A percentile compares a stretch with the other conserved stretches of the same genome.
Evolutionary conservation across 2,113 vertebrate species (phyloP).

Genomic region (Telmatochromis brachygnathus): DNA sequence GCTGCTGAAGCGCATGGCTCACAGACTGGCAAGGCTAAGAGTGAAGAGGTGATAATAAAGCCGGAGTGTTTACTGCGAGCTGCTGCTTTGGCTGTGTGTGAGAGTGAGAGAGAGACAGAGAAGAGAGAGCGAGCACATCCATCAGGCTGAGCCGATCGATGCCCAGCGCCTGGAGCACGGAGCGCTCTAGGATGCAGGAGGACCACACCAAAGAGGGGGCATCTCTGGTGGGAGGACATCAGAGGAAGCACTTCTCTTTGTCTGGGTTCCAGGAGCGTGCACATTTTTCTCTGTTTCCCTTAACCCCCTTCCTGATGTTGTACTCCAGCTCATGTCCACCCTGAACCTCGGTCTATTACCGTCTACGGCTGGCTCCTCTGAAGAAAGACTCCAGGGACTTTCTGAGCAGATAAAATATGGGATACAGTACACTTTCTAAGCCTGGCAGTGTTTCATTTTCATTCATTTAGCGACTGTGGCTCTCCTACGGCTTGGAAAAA

Average conservation of each 20-base stretch:
- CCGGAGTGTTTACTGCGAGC: constrained; percentile 55
- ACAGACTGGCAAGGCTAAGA: constrained; percentile 35
- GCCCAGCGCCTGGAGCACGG: constrained; percentile 63
- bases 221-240: constrained; percentile 75
- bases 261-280: constrained; percentile 65
- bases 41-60: constrained; percentile 59
- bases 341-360: constrained; percentile 45
- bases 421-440: constrained; percentile 27
- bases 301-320: constrained; percentile 66
- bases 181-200: constrained; percentile 61
- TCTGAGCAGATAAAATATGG: constrained; percentile 38
- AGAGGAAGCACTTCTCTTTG: constrained; percentile 66
- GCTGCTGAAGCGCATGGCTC: constrained; percentile 33
- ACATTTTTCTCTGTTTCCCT: constrained; percentile 64
- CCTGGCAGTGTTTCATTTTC: constrained; percentile 22
- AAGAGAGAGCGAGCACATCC: constrained; percentile 49
- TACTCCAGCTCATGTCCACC: constrained; percentile 44
- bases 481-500: background rate
- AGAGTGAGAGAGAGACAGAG: constrained; percentile 2
- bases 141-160: constrained; percentile 71
- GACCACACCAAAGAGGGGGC: constrained; percentile 71
- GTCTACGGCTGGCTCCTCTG: constrained; percentile 40
- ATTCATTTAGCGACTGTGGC: constrained; percentile 15
- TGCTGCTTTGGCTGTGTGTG: constrained; percentile 35
- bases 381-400: constrained; percentile 36